Evolutionary conservation across 2,797 vertebrate genomes (phyloP), one percentile per base, ranked within the genome.

Genomic region (Xenopus petersii): DNA sequence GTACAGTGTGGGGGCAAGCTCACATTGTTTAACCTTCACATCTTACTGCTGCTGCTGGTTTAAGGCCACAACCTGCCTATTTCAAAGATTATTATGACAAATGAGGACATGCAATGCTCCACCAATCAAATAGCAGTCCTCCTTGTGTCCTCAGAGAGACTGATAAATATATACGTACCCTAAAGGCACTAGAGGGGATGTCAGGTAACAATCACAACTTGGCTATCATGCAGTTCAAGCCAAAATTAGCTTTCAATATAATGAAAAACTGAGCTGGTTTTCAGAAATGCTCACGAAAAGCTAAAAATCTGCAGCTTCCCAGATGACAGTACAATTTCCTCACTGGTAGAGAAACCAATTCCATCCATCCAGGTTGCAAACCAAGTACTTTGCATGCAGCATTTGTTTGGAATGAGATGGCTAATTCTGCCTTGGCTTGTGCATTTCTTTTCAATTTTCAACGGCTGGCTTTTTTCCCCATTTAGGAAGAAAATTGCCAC

Each of bases 81-180:
- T 3, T 61, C 24, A 24, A 61, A 24, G 17, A 61, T 26, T n/a
- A n/a, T 58, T 58, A 61, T 61, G 59, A 61, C n/a, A n/a, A 61
- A 61, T n/a, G 59, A 26, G 24, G 59, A 61, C 59, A 61, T 60
- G 3, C 21, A 26, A 1, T 10, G 17, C 58, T 60, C 17, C 8
- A 26, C 17, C 4, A 66, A 49, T 66, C 17, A 51, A 24, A 49
- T 5, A 11, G n/a, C 13, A 24, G 12, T 11, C 47, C 47, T 46
- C n/a, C 42, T 11, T 16, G 6, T 47, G 42, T 65, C 17, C 36
- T 24, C 16, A 26, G 58, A 24, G 56, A 48, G 17, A 46, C 17
- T 71, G 13, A 71, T 71, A 61, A 59, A 70, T 42, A 71, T 21
- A 26, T 66, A 66, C 1, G 51, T 66, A 47, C 26, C 64, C 64